Evolutionary conservation across 2,888 invertebrate genomes (phyloP).

Genomic region (Cryptocephalus moraei): DNA sequence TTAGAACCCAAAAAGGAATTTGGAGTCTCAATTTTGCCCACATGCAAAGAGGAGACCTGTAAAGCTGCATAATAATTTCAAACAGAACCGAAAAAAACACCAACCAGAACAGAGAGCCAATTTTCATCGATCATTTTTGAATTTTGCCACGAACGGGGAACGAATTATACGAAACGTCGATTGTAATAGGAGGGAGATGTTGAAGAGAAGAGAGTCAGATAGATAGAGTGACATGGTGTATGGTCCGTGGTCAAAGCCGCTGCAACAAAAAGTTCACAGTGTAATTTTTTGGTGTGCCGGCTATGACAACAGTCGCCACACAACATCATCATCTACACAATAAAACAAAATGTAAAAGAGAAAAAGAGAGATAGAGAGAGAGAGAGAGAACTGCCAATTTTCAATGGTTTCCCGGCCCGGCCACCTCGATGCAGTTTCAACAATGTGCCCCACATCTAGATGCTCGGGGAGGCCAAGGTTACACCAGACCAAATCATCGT

Average conservation of each 20-base stretch:
- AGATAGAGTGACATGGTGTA: conserved; percentile 14
- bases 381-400: conserved; percentile 32
- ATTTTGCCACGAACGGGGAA: no score
- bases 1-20: conserved; percentile 22
- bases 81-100: conserved; percentile 23
- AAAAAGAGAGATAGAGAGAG: not conserved
- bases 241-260: conserved; percentile 40
- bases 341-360: not conserved
- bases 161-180: no score
- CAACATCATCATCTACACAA: conserved; percentile 14
- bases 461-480: conserved; percentile 14
- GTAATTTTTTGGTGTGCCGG: conserved; percentile 24
- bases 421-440: conserved; percentile 4
- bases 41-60: conserved; percentile 84
- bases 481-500: conserved; percentile 15
- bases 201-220: conserved; percentile 15
- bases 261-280: conserved; percentile 36
- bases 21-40: conserved; percentile 56
- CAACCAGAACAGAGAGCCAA: conserved; percentile 5
- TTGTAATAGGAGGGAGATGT: conserved; percentile 24
- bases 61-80: conserved; percentile 37
- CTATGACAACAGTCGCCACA: conserved; percentile 39
- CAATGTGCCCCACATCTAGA: conserved; percentile 7
- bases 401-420: conserved; percentile 15
- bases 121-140: not conserved